Evolutionary conservation across 35 echinoderm and acorn worm genomes (phyloP).

Genomic region (Ophiothrix spiculata): DNA sequence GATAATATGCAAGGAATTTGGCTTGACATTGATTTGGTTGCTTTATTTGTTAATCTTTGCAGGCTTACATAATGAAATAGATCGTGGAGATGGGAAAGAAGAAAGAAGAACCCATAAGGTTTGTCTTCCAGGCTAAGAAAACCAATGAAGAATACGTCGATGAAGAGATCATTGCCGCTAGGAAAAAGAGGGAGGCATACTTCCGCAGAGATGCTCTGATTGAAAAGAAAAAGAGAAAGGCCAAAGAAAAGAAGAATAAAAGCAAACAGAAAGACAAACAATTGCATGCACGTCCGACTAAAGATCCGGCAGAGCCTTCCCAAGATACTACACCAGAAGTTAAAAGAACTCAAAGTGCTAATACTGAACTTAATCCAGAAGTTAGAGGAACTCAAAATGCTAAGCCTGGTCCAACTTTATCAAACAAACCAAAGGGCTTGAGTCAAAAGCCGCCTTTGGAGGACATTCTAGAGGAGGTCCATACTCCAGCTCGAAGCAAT

Average conservation of each 20-base stretch:
- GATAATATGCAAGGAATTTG: no score
- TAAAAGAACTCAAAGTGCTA: not conserved
- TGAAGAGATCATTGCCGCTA: not conserved
- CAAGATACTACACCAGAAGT: not conserved
- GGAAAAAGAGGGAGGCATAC: not conserved
- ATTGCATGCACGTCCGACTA: not conserved
- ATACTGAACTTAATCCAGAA: not conserved
- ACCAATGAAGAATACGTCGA: not conserved
- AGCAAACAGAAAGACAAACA: not conserved
- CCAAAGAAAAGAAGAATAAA: not conserved
- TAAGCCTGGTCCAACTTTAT: not conserved
- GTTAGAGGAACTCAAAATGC: not conserved
- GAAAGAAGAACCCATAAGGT: no score
- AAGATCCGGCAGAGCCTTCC: not conserved
- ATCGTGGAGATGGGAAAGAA: no score
- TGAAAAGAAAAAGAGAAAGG: not conserved
- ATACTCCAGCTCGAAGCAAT: not conserved
- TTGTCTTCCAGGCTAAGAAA: not conserved
- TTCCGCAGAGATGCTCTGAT: not conserved
- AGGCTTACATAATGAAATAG: no score
- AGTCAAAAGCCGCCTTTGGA: not conserved
- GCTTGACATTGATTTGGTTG: no score
- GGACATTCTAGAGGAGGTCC: not conserved
- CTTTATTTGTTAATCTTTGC: no score
- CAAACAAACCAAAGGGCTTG: not conserved